Conservation (phyloP, 2,113 vertebrate species). For the Dromas ardeola region DNA sequence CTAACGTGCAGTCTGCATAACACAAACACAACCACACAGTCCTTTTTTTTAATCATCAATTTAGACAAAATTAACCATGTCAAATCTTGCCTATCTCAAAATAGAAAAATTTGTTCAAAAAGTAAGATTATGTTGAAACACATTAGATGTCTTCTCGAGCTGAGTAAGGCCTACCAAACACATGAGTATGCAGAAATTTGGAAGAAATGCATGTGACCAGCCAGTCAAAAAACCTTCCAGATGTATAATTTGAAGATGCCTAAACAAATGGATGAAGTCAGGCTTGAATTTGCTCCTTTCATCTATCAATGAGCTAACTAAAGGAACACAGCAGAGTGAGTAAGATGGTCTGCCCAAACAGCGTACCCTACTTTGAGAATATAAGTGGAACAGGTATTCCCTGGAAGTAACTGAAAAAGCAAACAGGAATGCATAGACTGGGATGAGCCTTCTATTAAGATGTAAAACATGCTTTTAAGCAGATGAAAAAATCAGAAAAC, state of each 20-base stretch:
- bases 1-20: background rate
- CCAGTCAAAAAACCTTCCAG: background rate
- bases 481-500: background rate
- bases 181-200: background rate
- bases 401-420: background rate
- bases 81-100: background rate
- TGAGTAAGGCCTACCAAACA: background rate
- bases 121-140: background rate
- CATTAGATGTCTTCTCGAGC: background rate
- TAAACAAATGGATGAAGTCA: background rate
- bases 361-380: background rate
- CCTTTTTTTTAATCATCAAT: background rate
- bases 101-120: background rate
- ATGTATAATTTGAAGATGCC: background rate
- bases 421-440: background rate
- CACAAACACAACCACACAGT: background rate
- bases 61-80: background rate
- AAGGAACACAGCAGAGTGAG: background rate
- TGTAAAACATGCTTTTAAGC: background rate
- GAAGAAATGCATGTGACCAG: background rate
- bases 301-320: background rate
- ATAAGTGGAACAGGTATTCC: background rate
- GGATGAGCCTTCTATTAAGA: background rate
- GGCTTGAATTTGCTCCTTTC: background rate
- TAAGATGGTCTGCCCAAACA: background rate